These are phyloP conservation scores for Pristionchus entomophagus DNA, from an alignment of 2,888 invertebrate species.

Conservation along the genomic window DNA sequence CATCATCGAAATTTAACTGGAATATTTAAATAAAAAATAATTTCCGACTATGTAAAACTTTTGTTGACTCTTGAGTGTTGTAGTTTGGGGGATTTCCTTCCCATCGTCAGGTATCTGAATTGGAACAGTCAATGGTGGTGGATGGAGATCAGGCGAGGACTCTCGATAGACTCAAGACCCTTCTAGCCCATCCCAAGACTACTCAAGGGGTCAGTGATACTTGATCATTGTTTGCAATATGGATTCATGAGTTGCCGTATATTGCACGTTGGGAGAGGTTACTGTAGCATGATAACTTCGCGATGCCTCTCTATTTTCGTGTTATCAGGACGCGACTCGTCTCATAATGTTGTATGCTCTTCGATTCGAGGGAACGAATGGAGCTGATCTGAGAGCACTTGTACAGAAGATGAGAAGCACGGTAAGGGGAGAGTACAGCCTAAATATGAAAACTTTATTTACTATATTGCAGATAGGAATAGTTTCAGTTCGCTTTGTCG, in stretches of 20 bases:
- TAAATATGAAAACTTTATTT: too few species aligned
- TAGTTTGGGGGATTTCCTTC: background rate
- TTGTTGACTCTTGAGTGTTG: background rate
- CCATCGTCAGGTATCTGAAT: constrained; percentile 79
- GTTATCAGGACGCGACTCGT: constrained; percentile 83
- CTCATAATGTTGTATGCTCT: constrained; percentile 93
- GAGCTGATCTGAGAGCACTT: constrained; percentile 77
- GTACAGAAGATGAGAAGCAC: constrained; percentile 82
- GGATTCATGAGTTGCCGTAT: too few species aligned
- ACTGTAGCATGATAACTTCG: background rate
- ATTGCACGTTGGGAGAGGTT: too few species aligned
- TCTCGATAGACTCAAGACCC: constrained; percentile 84
- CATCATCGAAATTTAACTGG: too few species aligned
- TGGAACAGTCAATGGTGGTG: constrained; percentile 91
- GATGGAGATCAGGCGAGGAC: constrained; percentile 80
- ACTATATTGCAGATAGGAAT: too few species aligned
- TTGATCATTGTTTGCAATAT: background rate
- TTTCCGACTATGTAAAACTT: background rate
- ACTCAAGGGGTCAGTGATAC: constrained; percentile 54
- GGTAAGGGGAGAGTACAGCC: background rate
- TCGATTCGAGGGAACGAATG: constrained; percentile 84
- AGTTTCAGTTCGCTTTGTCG: background rate
- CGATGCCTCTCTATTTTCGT: too few species aligned
- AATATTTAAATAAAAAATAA: too few species aligned
- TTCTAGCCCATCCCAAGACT: constrained; percentile 84